Percentiles rank a stretch among this genome's conserved stretches.
These are phyloP conservation scores for Nematopogon swammerdamellus DNA, from an alignment of 2,888 invertebrate genomes.

Conservation along the genomic window DNA sequence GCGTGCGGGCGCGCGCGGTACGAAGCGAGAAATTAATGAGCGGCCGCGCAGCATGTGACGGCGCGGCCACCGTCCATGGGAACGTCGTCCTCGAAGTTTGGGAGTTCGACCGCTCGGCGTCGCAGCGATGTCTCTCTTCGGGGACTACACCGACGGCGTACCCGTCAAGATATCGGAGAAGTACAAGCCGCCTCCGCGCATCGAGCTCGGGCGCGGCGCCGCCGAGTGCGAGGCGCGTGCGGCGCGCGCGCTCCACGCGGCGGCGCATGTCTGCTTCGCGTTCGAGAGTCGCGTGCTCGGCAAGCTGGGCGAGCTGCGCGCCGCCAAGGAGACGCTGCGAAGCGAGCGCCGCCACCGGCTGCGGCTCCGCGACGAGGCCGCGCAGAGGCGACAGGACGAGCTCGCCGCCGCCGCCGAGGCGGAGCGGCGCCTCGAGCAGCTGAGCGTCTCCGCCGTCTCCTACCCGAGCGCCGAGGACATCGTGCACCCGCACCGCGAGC, in stretches of 20 bases:
- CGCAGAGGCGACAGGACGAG: slow-evolving; percentile 51
- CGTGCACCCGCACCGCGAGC: slow-evolving; percentile 52
- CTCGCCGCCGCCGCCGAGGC: slow-evolving; percentile 48
- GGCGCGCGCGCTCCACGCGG: slow-evolving; percentile 32
- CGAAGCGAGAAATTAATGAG: too few relatives aligned
- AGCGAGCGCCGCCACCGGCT: slow-evolving; percentile 61
- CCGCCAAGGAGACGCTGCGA: slow-evolving; percentile 59
- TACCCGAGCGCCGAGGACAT: slow-evolving; percentile 63
- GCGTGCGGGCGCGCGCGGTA: too few relatives aligned
- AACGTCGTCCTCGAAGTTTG: too few relatives aligned
- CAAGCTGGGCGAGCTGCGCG: slow-evolving; percentile 69
- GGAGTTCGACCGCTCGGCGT: slow-evolving; percentile 15
- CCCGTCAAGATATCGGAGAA: slow-evolving; percentile 87
- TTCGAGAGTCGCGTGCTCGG: slow-evolving; percentile 70
- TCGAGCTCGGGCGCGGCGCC: slow-evolving; percentile 50
- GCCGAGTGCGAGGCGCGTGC: slow-evolving; percentile 31
- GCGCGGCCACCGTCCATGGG: too few relatives aligned
- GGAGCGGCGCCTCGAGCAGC: slow-evolving; percentile 48
- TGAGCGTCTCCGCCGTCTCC: slow-evolving; percentile 55
- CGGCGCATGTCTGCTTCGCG: slow-evolving; percentile 64
- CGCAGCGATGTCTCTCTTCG: slow-evolving; percentile 49
- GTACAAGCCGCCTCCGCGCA: slow-evolving; percentile 72
- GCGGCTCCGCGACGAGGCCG: slow-evolving; percentile 55
- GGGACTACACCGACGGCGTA: slow-evolving; percentile 75
- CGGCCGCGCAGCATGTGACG: too few relatives aligned